Evolutionary conservation across 1,140 invertebrate genomes (phyloP), one percentile per base, ranked within the genome.

Genomic region (Saccostrea glomerata): DNA sequence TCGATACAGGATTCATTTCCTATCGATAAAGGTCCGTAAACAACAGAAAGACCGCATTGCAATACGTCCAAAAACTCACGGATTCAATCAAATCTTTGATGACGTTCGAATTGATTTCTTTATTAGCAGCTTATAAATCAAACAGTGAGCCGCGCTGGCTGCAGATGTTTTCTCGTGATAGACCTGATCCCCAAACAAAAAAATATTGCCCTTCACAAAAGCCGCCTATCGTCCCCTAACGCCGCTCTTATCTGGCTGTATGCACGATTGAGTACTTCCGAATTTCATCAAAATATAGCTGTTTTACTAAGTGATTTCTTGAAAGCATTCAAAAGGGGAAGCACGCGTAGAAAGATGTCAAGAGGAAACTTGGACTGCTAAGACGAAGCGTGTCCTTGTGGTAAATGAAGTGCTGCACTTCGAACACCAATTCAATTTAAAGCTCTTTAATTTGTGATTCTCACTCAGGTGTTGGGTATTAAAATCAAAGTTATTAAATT

Each of bases 231-330:
- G 70, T 77, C 23, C 70, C 70, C 70, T 23, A 77, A 77, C 70
- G 70, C 25, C 25, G 70, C 70, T 77, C 70, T 77, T 77, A 77
- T 77, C 70, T 77, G 70, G 9, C 70, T 30, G 70, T 77, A 30
- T 77, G 70, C 70, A 77, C 70, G 70, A 77, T 77, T 77, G 70
- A 77, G 70, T 77, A 77, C 70, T 77, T 77, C 70, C 70, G 70
- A 77, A 77, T 36, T 77, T 77, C 70, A 77, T 77, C 23, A 36
- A 77, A 36, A 77, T 77, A 77, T 25, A 77, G 70, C 30, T 77
- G 70, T 77, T 77, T 77, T 77, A 77, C 70, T 77, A 77, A 77
- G 70, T 77, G 70, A 77, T 77, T 77, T 77, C 70, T 77, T 77
- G 70, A 77, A 77, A 77, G 70, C 70, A 77, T 77, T 77, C 70